Evolutionary conservation across 2,888 invertebrate species (phyloP).

Genomic region (Vandiemenella viatica): DNA sequence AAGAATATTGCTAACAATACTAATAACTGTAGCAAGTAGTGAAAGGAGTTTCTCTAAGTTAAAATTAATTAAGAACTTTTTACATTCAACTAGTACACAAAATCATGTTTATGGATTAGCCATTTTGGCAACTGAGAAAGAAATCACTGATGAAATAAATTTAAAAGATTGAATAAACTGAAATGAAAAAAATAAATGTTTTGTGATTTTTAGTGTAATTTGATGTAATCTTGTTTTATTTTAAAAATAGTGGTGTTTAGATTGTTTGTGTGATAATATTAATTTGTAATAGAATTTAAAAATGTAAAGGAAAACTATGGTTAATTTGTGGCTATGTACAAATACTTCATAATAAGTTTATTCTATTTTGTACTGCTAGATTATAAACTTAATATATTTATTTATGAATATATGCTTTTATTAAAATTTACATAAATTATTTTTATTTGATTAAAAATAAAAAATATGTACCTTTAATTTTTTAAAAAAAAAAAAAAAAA

Average conservation of each 20-base stretch:
- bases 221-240: neutral
- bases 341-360: too few relatives aligned
- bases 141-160: neutral
- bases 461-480: neutral
- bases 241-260: neutral
- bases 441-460: neutral
- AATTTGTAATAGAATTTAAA: neutral
- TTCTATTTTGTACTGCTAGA: neutral
- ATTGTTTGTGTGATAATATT: neutral
- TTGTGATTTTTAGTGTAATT: neutral
- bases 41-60: constrained; percentile 18
- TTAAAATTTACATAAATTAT: neutral
- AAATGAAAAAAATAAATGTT: neutral
- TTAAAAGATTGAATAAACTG: too few relatives aligned
- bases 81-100: neutral
- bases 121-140: neutral
- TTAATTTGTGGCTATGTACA: too few relatives aligned
- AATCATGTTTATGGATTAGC: neutral
- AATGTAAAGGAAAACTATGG: too few relatives aligned
- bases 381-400: neutral
- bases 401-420: neutral
- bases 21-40: constrained; percentile 16
- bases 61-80: too few relatives aligned
- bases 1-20: constrained; percentile 17
- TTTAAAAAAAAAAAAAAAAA: too few relatives aligned